Evolutionary conservation across 2,888 invertebrate species (phyloP), one percentile per base, ranked within the genome.

Genomic region (Cryptocephalus moraei): DNA sequence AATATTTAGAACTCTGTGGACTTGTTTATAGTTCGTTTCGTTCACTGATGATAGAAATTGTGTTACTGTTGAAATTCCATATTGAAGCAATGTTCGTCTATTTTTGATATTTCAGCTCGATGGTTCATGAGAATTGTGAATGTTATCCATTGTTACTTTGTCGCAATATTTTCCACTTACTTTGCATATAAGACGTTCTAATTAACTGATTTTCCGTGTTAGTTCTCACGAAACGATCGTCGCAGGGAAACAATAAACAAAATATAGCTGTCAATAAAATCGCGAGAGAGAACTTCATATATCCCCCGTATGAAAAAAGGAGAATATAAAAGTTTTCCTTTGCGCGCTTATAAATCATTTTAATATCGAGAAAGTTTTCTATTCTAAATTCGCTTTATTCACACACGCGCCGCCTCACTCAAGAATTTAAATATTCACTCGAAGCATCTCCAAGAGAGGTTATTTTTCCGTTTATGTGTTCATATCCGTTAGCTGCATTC

Each of bases 391-490:
- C 53, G 53, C 54, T 57, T 57, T 57, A 56, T 57, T 57, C 61
- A 58, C 59, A 60, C 59, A 58, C 54, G 57, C 52, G 50, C 56
- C 50, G 41, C 46, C 48, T 50, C 49, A 49, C 44, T 54, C 39
- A 55, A 14, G 59, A 64, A 64, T 65, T 66, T 64, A 58, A 66
- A 66, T 66, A 64, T 65, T 59, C 57, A 53, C 60, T 56, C 57
- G 52, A 59, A 59, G 58, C 33, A 32, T 34, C 31, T 14, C 61
- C 59, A 62, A 55, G 59, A 55, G 59, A 56, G 59, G 62, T 62
- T 65, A 65, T 66, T 67, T 64, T 60, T 62, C 57, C 64, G 62
- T 66, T 67, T 67, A 67, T 67, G 65, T 65, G 59, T 66, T 67
- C 67, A 67, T 67, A 67, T 67, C 66, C 66, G 64, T 63, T 66